Evolutionary conservation across 1,140 invertebrate genomes (phyloP), one percentile per base, ranked within the genome.

Genomic region (Drosophila auraria): DNA sequence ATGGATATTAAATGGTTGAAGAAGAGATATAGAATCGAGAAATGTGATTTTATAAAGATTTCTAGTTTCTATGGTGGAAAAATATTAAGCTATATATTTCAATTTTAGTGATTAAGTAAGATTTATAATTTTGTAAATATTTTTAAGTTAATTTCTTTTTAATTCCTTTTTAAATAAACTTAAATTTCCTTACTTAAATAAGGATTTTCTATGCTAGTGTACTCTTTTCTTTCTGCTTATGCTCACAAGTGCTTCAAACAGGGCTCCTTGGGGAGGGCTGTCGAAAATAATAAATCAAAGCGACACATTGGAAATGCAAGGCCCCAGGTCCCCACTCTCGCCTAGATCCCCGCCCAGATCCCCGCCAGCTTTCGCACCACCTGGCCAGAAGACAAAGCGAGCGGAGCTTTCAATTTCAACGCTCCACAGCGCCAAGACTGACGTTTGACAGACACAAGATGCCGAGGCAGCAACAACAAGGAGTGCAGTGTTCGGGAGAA

Each of bases 261-360:
- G 53, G 25, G 15, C 30, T 56, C 65, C 59, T 17, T 59, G 42
- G 54, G 53, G 64, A 59, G 53, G 63, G 68, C 78, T 84, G 82
- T 81, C 82, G 78, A 84, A 84, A 81, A 81, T 84, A 81, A 84
- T 84, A 84, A 84, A 84, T 84, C 73, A 84, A 69, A 83, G 78
- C 73, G 82, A 65, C 73, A 84, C 72, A 77, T 76, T 82, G 72
- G 58, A 60, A 64, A 65, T 51, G 73, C 66, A 81, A 58, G 60
- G 64, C 50, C 42, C n/a, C 72, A 6, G 20, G 36, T 15, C 11
- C 23, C 17, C 30, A 30, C 61, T 45, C 42, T 40, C 5, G 9
- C n/a, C 23, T 50, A 58, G 44, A 36, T 62, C 20, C 61, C 44
- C 40, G 17, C n/a, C 23, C 56, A 58, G 44, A 36, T 62, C 20